A percentile compares a stretch with the other conserved stretches of the same genome.
phyloP scores from a whole-genome alignment of 2,797 vertebrate species.

The Astyanax mexicanus region DNA sequence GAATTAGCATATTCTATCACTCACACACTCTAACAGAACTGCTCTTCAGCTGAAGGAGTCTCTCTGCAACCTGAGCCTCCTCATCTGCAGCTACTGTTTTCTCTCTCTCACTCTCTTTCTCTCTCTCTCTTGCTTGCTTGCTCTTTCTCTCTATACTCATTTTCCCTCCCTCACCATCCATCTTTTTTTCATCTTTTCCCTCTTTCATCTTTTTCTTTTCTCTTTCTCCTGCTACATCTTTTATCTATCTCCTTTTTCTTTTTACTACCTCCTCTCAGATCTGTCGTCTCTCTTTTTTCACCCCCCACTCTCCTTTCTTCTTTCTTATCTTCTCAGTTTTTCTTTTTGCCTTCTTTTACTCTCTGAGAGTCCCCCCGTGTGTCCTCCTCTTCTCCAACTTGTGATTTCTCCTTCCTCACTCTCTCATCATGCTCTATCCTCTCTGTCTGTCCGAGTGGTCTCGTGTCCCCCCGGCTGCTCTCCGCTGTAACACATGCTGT shows the following conservation, averaged over 20 bases:
- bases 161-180: neutral
- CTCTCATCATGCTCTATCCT: conserved; percentile 9
- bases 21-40: neutral
- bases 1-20: conserved; percentile 8
- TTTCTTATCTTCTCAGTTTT: neutral
- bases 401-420: neutral
- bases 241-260: too few species aligned
- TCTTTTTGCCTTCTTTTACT: neutral
- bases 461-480: conserved; percentile 16
- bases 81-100: neutral
- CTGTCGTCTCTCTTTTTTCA: neutral
- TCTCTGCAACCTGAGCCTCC: conserved; percentile 42
- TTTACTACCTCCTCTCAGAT: neutral
- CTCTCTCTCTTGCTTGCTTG: conserved; percentile 58
- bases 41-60: conserved; percentile 49
- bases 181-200: neutral
- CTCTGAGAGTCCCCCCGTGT: conserved; percentile 30
- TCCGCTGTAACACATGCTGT: conserved; percentile 65
- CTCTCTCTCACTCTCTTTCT: conserved; percentile 13
- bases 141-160: neutral
- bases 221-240: too few species aligned
- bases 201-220: neutral
- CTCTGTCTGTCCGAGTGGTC: conserved; percentile 13
- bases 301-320: neutral
- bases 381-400: neutral